Evolutionary conservation across 1,140 invertebrate species (phyloP).

Genomic region (Adelges cooleyi): DNA sequence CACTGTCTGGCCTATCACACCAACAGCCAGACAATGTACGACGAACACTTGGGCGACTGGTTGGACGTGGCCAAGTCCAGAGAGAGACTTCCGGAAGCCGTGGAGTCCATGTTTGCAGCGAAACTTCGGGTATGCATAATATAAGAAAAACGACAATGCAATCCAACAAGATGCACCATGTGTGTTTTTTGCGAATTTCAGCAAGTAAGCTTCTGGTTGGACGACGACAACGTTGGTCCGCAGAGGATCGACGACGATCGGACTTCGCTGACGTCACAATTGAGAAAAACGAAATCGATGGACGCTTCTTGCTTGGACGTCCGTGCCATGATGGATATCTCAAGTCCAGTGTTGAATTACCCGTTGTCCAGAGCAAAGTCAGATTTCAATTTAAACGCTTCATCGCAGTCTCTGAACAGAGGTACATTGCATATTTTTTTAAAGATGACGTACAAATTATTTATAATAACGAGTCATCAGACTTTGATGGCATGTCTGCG

Average conservation of each 20-base stretch:
- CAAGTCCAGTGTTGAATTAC: constrained; percentile 33
- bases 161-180: too few species aligned
- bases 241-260: constrained; percentile 47
- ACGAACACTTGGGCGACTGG: constrained; percentile 75
- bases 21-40: constrained; percentile 60
- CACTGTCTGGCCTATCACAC: constrained; percentile 80
- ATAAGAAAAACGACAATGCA: too few species aligned
- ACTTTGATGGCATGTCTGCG: too few species aligned
- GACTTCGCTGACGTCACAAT: constrained; percentile 52
- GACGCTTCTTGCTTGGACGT: constrained; percentile 76
- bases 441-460: too few species aligned
- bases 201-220: constrained; percentile 64
- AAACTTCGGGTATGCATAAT: constrained; percentile 50
- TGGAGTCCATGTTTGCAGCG: constrained; percentile 66
- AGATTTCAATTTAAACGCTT: constrained; percentile 68
- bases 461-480: too few species aligned
- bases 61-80: constrained; percentile 72
- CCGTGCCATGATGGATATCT: constrained; percentile 50
- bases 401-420: constrained; percentile 38
- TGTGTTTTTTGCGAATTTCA: constrained; percentile 36
- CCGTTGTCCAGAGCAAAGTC: constrained; percentile 66
- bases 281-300: constrained; percentile 76
- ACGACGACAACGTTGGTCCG: constrained; percentile 56
- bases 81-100: constrained; percentile 67
- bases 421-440: too few species aligned